phyloP scores from a whole-genome alignment of 2,113 vertebrate genomes.

The Ceyx melanurus region DNA sequence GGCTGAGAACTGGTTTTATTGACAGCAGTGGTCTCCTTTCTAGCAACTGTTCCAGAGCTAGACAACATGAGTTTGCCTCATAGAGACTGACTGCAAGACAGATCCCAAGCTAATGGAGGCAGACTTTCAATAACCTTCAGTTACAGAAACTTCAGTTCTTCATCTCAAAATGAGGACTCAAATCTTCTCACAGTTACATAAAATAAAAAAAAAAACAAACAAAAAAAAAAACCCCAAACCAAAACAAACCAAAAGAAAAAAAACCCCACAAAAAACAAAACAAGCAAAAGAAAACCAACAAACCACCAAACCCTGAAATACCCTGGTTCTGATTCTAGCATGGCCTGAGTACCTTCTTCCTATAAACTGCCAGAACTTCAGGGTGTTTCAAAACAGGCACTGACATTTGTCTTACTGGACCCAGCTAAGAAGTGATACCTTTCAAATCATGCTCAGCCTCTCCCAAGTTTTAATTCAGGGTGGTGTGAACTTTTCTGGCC shows the following conservation, averaged over 20 bases:
- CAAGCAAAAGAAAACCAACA: too few relatives aligned
- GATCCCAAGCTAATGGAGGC: not conserved
- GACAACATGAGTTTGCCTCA: not conserved
- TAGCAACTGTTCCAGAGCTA: not conserved
- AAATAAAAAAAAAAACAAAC: too few relatives aligned
- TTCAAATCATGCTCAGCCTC: not conserved
- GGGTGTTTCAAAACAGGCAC: not conserved
- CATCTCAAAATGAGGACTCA: not conserved
- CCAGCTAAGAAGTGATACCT: not conserved
- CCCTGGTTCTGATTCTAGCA: not conserved
- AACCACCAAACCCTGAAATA: too few relatives aligned
- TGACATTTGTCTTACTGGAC: not conserved
- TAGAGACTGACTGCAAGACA: not conserved
- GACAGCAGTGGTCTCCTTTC: not conserved
- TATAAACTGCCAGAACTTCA: not conserved
- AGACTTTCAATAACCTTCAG: not conserved
- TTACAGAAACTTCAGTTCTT: not conserved
- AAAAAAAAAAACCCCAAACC: too few relatives aligned
- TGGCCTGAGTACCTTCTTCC: not conserved
- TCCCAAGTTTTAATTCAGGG: not conserved
- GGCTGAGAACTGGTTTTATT: not conserved
- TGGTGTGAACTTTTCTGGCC: not conserved
- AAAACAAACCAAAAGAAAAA: too few relatives aligned
- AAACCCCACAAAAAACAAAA: not conserved
- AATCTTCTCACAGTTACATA: not conserved